phyloP scores from a whole-genome alignment of 2,888 invertebrate genomes.

The Mantis religiosa region DNA sequence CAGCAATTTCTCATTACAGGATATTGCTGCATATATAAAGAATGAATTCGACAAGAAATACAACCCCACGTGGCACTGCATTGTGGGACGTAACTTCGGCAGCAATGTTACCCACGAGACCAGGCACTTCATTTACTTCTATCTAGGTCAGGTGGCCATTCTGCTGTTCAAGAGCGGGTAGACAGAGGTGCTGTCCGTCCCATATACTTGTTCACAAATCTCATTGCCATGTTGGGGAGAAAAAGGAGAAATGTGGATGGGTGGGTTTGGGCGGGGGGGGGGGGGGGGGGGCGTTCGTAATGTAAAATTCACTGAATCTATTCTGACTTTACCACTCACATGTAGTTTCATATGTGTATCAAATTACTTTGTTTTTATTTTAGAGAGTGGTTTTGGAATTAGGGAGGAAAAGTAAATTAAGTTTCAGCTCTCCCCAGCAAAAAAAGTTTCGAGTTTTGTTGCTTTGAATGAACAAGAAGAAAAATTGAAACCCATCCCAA shows the following conservation, averaged over 20 bases:
- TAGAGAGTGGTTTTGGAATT: not conserved
- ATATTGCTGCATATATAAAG: constrained; percentile 98
- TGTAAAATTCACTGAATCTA: constrained; percentile 10
- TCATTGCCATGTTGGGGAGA: constrained; percentile 24
- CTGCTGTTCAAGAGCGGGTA: constrained; percentile 98
- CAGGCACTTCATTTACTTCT: constrained; percentile 99
- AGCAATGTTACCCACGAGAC: constrained; percentile 98
- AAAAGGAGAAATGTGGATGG: not conserved
- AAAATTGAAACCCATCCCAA: not conserved
- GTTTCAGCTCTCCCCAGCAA: constrained; percentile 1
- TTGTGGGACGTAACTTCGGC: constrained; percentile 97
- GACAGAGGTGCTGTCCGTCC: constrained; percentile 37
- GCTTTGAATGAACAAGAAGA: not conserved
- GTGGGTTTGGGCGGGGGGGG: too few species aligned
- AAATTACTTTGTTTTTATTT: not conserved
- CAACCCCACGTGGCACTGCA: constrained; percentile 99
- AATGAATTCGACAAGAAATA: constrained; percentile 99
- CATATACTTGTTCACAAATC: constrained; percentile 17
- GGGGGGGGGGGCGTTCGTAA: constrained; percentile 23
- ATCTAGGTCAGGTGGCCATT: constrained; percentile 97
- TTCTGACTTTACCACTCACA: constrained; percentile 28
- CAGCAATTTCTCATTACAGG: constrained; percentile 54
- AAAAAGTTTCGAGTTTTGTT: constrained; percentile 1
- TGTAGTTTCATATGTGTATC: constrained; percentile 20
- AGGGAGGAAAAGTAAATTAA: not conserved